phyloP scores from a whole-genome alignment of 92 coral and sea anemone genomes.

The Bergia puertoricense region DNA sequence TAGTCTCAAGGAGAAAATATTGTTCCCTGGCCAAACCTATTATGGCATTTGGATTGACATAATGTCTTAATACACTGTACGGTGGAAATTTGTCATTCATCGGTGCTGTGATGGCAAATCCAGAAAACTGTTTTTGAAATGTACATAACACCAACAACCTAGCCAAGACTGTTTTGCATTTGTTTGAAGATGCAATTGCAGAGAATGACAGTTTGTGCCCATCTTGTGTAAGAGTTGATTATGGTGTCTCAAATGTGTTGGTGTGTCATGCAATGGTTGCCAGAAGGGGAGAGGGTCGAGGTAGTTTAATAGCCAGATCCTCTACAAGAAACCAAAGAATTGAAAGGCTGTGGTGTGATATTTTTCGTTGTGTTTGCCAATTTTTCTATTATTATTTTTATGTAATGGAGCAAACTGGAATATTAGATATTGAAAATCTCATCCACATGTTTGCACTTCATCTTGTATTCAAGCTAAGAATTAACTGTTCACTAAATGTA shows the following conservation, averaged over 20 bases:
- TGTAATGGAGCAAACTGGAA: slow-evolving; percentile 33
- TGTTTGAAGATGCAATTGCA: slow-evolving; percentile 24
- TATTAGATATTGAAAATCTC: slow-evolving; percentile 42
- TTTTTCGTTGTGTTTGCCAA: not conserved
- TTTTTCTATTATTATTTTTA: no score
- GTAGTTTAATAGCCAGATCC: slow-evolving; percentile 41
- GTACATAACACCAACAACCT: slow-evolving; percentile 41
- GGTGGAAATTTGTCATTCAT: slow-evolving; percentile 45
- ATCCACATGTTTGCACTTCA: slow-evolving; percentile 43
- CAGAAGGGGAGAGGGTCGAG: slow-evolving; percentile 18
- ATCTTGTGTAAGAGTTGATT: slow-evolving; percentile 29
- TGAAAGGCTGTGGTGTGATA: slow-evolving; percentile 50
- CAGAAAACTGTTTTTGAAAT: slow-evolving; percentile 20
- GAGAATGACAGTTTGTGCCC: slow-evolving; percentile 34
- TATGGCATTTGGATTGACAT: not conserved
- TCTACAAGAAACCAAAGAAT: slow-evolving; percentile 36
- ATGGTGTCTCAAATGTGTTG: slow-evolving; percentile 46
- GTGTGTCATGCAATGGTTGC: slow-evolving; percentile 49
- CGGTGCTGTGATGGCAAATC: slow-evolving; percentile 30
- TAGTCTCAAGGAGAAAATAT: no score
- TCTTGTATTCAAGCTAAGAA: slow-evolving; percentile 33
- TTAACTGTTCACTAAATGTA: slow-evolving; percentile 41
- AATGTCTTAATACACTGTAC: slow-evolving; percentile 22
- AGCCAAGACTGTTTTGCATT: slow-evolving; percentile 6
- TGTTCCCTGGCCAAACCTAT: no score